A percentile compares a stretch with the other conserved stretches of the same genome.
Evolutionary conservation across 2,113 vertebrate genomes (phyloP).

Genomic region (Fregata magnificens): DNA sequence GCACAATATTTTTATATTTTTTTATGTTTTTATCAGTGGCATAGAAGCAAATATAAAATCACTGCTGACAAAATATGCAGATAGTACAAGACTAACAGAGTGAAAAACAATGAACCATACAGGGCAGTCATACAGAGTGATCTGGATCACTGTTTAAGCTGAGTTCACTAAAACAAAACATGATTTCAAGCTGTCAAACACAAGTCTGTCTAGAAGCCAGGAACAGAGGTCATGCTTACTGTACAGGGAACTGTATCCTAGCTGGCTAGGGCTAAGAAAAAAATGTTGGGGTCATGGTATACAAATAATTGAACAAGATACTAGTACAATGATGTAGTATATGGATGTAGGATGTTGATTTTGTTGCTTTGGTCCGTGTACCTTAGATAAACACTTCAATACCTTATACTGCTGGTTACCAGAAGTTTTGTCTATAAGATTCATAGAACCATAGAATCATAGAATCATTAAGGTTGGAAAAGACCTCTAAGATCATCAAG

Average conservation of each 20-base stretch:
- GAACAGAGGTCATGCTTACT: neutral
- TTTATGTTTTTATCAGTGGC: neutral
- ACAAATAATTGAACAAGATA: neutral
- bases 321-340: rapidly evolving
- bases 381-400: neutral
- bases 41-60: neutral
- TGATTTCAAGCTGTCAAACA: neutral
- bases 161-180: neutral
- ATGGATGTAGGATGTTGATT: neutral
- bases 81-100: neutral
- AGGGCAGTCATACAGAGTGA: neutral
- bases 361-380: neutral
- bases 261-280: neutral
- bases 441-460: too few relatives aligned
- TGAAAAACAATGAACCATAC: neutral
- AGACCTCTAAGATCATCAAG: too few relatives aligned
- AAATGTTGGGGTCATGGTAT: neutral
- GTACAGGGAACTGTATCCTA: neutral
- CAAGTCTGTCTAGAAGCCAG: neutral
- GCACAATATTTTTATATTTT: too few relatives aligned
- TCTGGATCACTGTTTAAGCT: neutral
- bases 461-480: too few relatives aligned
- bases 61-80: neutral
- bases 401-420: neutral
- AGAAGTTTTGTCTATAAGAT: neutral